Percentiles rank a stretch among this genome's conserved stretches.
phyloP scores from a whole-genome alignment of 2,113 vertebrate species.

The Gymnogyps californianus region DNA sequence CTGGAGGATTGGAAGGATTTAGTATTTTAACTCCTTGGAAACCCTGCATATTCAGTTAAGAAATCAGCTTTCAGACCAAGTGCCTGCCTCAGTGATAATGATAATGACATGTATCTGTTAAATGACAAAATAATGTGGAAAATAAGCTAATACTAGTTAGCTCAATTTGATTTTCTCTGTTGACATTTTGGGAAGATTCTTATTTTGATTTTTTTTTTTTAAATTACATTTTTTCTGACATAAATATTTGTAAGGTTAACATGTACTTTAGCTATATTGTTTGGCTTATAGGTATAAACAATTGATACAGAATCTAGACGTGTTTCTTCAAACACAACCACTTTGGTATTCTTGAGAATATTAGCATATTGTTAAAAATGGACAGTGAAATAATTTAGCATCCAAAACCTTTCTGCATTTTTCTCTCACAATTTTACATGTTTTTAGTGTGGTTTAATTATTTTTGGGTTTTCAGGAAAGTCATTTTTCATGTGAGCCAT shows the following conservation, averaged over 20 bases:
- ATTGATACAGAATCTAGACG: neutral
- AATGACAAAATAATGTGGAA: neutral
- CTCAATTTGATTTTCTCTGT: neutral
- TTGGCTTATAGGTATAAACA: neutral
- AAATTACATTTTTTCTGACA: neutral
- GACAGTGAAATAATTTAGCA: neutral
- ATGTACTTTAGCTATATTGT: neutral
- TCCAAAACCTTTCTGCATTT: neutral
- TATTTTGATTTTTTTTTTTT: neutral
- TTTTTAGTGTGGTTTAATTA: neutral
- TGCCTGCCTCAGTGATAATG: neutral
- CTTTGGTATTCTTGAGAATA: neutral
- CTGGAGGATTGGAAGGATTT: neutral
- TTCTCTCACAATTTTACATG: neutral
- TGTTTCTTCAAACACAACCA: neutral
- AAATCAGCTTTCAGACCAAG: neutral
- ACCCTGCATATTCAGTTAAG: neutral
- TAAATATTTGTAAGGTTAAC: neutral
- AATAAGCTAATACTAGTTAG: neutral
- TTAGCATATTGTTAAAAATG: neutral
- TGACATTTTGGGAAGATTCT: neutral
- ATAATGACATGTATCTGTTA: neutral
- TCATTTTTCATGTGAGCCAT: neutral
- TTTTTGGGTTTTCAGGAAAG: neutral
- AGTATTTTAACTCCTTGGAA: neutral